A percentile compares a stretch with the other conserved stretches of the same genome.
phyloP scores from a whole-genome alignment of 2,797 vertebrate species.

The Lacerta bilineata region DNA sequence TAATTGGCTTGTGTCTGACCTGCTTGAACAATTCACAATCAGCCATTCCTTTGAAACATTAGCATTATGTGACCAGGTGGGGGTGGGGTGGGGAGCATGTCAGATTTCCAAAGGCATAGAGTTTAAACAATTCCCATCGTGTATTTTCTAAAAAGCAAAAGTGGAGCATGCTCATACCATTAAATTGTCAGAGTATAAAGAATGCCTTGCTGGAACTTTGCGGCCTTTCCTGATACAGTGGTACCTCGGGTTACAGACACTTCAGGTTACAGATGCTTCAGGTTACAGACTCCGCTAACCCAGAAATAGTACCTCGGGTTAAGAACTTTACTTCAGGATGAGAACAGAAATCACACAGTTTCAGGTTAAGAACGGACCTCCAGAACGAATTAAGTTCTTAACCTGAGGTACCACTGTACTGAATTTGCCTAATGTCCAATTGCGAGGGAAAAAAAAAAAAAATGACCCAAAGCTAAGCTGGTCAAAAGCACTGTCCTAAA shows the following conservation, averaged over 20 bases:
- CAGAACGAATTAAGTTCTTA: too few relatives aligned
- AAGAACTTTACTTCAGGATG: too few relatives aligned
- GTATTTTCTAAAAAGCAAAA: conserved; percentile 63
- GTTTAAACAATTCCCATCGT: conserved; percentile 68
- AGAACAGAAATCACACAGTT: too few relatives aligned
- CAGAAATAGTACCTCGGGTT: too few relatives aligned
- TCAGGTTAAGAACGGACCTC: too few relatives aligned
- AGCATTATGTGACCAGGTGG: conserved; percentile 63
- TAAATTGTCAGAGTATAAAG: background rate
- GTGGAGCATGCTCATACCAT: conserved; percentile 32
- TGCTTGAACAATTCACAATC: conserved; percentile 71
- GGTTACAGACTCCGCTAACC: too few relatives aligned
- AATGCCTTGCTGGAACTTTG: background rate
- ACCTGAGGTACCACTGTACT: too few relatives aligned
- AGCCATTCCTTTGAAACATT: conserved; percentile 69
- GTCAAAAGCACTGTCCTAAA: too few relatives aligned
- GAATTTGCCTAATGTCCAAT: background rate
- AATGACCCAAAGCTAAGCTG: background rate
- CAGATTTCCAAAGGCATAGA: conserved; percentile 60
- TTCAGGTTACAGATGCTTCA: too few relatives aligned
- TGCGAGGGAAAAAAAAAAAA: background rate
- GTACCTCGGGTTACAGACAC: too few relatives aligned
- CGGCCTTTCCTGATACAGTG: background rate
- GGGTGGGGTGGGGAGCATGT: conserved; percentile 39
- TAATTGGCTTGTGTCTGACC: conserved; percentile 76